A percentile compares a stretch with the other conserved stretches of the same genome.
Evolutionary conservation across 64 coral and sea anemone genomes (phyloP).

Genomic region (Porites australiensis): DNA sequence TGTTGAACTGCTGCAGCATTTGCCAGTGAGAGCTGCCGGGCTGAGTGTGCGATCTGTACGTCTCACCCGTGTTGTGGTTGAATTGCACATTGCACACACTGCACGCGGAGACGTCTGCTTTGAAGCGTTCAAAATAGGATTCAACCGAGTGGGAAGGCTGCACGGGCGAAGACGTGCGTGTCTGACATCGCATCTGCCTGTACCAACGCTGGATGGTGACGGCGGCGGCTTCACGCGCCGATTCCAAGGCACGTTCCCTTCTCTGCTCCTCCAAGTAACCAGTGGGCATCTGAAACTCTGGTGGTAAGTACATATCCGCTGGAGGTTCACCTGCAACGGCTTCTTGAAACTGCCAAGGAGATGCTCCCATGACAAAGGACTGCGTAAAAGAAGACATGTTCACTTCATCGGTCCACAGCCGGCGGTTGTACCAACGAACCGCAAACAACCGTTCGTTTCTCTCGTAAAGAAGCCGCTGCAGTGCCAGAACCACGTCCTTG

Average conservation of each 20-base stretch:
- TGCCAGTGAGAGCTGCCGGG: constrained; percentile 29
- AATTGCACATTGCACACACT: constrained; percentile 58
- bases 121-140: constrained; percentile 61
- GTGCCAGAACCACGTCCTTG: constrained; percentile 1
- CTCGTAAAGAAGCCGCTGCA: neutral
- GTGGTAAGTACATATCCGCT: constrained; percentile 22
- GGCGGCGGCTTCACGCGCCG: constrained; percentile 36
- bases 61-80: constrained; percentile 6
- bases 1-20: constrained; percentile 5
- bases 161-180: neutral
- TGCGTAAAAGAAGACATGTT: neutral
- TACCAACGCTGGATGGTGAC: constrained; percentile 71
- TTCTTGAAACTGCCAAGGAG: neutral
- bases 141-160: neutral
- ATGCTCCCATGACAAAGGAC: neutral
- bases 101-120: constrained; percentile 64
- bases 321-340: neutral
- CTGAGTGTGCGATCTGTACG: constrained; percentile 32
- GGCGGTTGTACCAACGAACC: constrained; percentile 9
- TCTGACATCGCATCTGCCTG: neutral
- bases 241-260: constrained; percentile 60
- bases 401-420: neutral
- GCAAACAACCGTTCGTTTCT: constrained; percentile 20
- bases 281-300: constrained; percentile 67
- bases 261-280: constrained; percentile 66